Evolutionary conservation across 2,888 invertebrate genomes (phyloP), one percentile per base, ranked within the genome.

Genomic region (Noctua fimbriata): DNA sequence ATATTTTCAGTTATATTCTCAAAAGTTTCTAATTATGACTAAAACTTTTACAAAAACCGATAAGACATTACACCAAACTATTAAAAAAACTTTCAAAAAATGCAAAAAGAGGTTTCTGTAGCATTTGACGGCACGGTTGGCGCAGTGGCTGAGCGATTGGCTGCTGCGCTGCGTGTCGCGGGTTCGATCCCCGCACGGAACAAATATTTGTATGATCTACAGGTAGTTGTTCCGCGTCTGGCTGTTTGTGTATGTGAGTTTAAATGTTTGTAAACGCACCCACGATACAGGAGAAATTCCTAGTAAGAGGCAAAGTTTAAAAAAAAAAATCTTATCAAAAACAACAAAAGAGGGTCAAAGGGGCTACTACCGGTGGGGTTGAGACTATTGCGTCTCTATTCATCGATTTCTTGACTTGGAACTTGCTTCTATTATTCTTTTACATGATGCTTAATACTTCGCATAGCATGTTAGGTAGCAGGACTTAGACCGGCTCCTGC

Each of bases 401-500:
- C 71, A 28, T 65, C 58, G 71, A 47, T 44, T 41, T 52, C 69
- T 74, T 63, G 47, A 44, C 44, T 47, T 47, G 47, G 47, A 16
- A 47, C 47, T 47, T 47, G 47, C 16, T 16, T 47, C 47, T 47
- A 47, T 16, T 47, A 47, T 16, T 47, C 47, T 47, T 47, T 74
- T 74, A 63, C 41, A 55, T 83, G 58, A 65, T 74, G 71, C 63
- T 79, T 74, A 36, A 71, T 41, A n/a, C 32, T 60, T n/a, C 32
- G 70, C 69, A 47, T 70, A 65, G 36, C 41, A 32, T 52, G 28
- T 66, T 69, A 65, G 44, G 67, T 36, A 69, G 71, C 41, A 73
- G 80, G 80, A 84, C 2, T 76, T 84, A 4, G 80, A 14, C 69
- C 80, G 84, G 83, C 72, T 83, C 84, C 84, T 66, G 58, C 80